Evolutionary conservation across 2,797 vertebrate species (phyloP), one percentile per base, ranked within the genome.

Genomic region (Columba guinea): DNA sequence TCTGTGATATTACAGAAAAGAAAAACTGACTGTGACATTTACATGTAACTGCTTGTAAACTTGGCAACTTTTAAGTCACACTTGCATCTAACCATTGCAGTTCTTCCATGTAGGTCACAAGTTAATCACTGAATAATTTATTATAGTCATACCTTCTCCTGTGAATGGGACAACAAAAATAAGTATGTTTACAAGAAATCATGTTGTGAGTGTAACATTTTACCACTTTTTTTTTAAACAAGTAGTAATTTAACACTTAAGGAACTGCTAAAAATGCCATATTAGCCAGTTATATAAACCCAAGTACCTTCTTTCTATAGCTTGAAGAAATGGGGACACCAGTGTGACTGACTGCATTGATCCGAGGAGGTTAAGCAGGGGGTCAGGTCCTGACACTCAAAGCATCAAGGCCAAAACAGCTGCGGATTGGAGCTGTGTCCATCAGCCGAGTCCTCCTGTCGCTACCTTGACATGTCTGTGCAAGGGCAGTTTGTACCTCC

Each of bases 11-110:
- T 62, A 90, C 24, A 86, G 75, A 49, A 90, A 97, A 53, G 73
- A 95, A 95, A 89, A 96, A 69, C 52, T 16, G 21, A 60, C 86
- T 78, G 91, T 52, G 7, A 96, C 78, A 69, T 95, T 95, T 86
- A 95, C 30, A 21, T 51, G 64, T 58, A 89, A 97, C 68, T 90
- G 60, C 58, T 77, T 93, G 83, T 95, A 93, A 94, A 96, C 76
- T n/a, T 58, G 74, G 52, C 80, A 87, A 80, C 53, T 74, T 49
- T 73, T 44, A 93, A 83, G 93, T 85, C 65, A 92, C 52, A 23
- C 80, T 79, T 94, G 53, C 55, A 92, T 28, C 51, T 87, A 93
- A 37, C 48, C 86, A 84, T 15, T 75, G 51, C 68, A 51, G 14
- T 74, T 87, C 69, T 87, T 93, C 81, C 76, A 87, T 4, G 27